Evolutionary conservation across 1,140 invertebrate species (phyloP).

Genomic region (Cyclargus thomasi): DNA sequence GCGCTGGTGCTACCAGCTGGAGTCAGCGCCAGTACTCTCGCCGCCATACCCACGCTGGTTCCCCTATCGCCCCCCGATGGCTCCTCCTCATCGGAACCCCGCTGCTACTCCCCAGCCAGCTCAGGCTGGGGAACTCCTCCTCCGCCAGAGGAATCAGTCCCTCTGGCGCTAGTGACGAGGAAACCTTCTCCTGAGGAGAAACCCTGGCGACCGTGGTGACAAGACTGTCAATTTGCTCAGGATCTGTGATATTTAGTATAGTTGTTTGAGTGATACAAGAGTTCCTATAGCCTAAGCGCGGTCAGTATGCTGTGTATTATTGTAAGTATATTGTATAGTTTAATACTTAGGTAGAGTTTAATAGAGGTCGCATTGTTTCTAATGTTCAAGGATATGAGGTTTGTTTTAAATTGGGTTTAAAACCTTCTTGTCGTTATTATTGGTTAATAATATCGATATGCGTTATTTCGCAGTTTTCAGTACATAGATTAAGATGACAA

Average conservation of each 20-base stretch:
- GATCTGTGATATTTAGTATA: slow-evolving; percentile 59
- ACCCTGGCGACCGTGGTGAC: slow-evolving; percentile 84
- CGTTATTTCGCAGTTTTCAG: no score
- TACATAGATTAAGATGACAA: no score
- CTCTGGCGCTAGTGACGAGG: slow-evolving; percentile 82
- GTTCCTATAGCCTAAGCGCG: slow-evolving; percentile 46
- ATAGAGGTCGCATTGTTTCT: background rate
- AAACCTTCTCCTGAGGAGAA: slow-evolving; percentile 77
- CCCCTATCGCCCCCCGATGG: slow-evolving; percentile 83
- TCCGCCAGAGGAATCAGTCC: slow-evolving; percentile 73
- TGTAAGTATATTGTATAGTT: slow-evolving; percentile 13
- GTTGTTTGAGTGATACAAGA: slow-evolving; percentile 43
- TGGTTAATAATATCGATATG: no score
- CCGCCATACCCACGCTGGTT: slow-evolving; percentile 79
- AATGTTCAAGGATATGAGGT: background rate
- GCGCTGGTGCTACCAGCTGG: slow-evolving; percentile 84
- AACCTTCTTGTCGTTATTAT: no score
- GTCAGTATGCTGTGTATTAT: slow-evolving; percentile 11
- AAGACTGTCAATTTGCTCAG: slow-evolving; percentile 32
- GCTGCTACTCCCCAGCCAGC: slow-evolving; percentile 62
- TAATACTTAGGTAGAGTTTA: background rate
- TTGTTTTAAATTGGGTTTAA: no score
- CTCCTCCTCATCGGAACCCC: slow-evolving; percentile 75
- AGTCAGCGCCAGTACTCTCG: slow-evolving; percentile 65
- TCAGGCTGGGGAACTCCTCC: slow-evolving; percentile 60